Evolutionary conservation across 2,888 invertebrate genomes (phyloP), one percentile per base, ranked within the genome.

Genomic region (Holacanthella duospinosa): DNA sequence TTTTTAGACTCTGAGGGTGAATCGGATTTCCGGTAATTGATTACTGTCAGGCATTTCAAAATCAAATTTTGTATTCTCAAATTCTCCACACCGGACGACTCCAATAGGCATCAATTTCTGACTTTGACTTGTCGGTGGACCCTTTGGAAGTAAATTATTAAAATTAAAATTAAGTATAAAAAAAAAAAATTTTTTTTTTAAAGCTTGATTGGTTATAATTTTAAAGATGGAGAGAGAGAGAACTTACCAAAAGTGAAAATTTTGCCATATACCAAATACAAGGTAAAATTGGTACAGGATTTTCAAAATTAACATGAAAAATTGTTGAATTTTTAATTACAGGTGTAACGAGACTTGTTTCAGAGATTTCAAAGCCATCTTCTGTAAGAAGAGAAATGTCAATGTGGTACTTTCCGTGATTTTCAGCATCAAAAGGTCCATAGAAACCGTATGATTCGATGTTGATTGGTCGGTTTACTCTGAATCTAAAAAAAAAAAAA

Each of bases 181-280:
- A 53, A 9, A 12, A 21, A 53, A 28, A n/a, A 4, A 9, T 4
- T 48, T 48, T 9, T 48, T 9, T 48, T 48, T n/a, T 48, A 21
- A n/a, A 9, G n/a, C n/a, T n/a, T n/a, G n/a, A n/a, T n/a, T n/a
- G n/a, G n/a, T n/a, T n/a, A n/a, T n/a, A n/a, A n/a, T n/a, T n/a
- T n/a, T n/a, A n/a, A n/a, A n/a, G n/a, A n/a, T n/a, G n/a, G n/a
- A n/a, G 21, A 54, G 6, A 12, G 25, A 16, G 21, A 6, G 21
- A 25, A n/a, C n/a, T 59, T 59, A 59, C 59, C 59, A 59, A 6
- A 16, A 59, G n/a, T 3, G 59, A 59, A 21, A 59, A 59, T 28
- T 59, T 59, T 3, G 59, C 59, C 29, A 21, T 59, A 44, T 59
- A 59, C 59, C 59, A 59, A 24, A 43, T 59, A 21, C 59, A 59